phyloP scores from a whole-genome alignment of 2,113 vertebrate species.

The Psilopsiagon aymara region DNA sequence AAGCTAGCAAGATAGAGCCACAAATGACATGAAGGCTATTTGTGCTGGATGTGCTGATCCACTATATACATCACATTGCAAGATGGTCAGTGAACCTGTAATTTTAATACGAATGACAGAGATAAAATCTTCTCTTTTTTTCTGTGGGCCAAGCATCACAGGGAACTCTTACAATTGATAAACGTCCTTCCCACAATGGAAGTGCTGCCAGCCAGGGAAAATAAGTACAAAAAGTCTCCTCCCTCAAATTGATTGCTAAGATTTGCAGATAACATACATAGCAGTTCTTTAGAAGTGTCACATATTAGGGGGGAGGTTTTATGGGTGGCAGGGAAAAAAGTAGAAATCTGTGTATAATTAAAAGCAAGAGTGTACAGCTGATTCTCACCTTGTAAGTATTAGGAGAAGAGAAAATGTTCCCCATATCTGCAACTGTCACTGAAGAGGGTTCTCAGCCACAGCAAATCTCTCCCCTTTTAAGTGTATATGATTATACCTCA shows the following conservation, averaged over 20 bases:
- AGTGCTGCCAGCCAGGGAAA: neutral
- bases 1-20: neutral
- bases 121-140: neutral
- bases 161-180: neutral
- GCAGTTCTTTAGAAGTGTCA: neutral
- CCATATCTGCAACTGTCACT: neutral
- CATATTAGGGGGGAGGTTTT: neutral
- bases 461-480: neutral
- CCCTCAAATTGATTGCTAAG: neutral
- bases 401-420: neutral
- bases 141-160: neutral
- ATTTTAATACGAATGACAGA: neutral
- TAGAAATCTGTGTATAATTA: neutral
- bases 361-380: neutral
- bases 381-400: neutral
- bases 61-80: neutral
- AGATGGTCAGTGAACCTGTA: neutral
- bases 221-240: neutral
- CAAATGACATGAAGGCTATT: neutral
- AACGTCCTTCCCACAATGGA: accelerated
- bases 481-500: neutral
- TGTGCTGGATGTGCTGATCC: neutral
- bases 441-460: neutral
- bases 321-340: neutral
- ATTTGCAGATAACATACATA: neutral